Conservation (phyloP, 2,113 vertebrate species). For the Vanacampus margaritifer region DNA sequence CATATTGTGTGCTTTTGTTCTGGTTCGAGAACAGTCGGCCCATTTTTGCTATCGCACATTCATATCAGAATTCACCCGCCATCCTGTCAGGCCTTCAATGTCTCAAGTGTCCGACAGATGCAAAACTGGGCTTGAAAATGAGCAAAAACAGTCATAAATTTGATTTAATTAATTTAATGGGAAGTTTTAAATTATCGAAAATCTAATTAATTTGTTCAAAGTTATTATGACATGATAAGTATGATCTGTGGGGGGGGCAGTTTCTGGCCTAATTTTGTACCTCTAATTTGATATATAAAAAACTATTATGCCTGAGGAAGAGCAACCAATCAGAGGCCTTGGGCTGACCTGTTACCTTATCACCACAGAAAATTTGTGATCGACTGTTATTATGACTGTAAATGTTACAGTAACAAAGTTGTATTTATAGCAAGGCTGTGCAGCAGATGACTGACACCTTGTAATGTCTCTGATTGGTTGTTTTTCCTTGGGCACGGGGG, state of each 20-base stretch:
- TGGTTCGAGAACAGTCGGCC: constrained; percentile 17
- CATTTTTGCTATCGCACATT: constrained; percentile 53
- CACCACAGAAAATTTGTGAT: not conserved
- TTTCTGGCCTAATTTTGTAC: too few relatives aligned
- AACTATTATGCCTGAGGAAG: not conserved
- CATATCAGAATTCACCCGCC: constrained; percentile 47
- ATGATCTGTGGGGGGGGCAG: too few relatives aligned
- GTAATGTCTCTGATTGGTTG: too few relatives aligned
- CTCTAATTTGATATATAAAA: not conserved
- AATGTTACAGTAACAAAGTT: not conserved
- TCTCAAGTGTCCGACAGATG: constrained; percentile 22
- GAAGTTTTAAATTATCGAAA: too few relatives aligned
- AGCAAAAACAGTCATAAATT: too few relatives aligned
- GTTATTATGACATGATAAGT: too few relatives aligned
- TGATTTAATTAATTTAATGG: too few relatives aligned
- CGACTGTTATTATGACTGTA: not conserved
- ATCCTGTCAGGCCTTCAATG: constrained; percentile 24
- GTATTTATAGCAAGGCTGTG: not conserved
- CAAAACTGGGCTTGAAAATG: too few relatives aligned
- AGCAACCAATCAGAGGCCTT: not conserved
- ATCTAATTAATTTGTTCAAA: too few relatives aligned
- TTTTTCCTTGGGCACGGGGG: too few relatives aligned
- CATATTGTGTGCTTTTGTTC: constrained; percentile 7
- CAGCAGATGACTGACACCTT: too few relatives aligned
- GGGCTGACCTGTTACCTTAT: not conserved